phyloP scores from a whole-genome alignment of 2,113 vertebrate genomes.

The Lathamus discolor region DNA sequence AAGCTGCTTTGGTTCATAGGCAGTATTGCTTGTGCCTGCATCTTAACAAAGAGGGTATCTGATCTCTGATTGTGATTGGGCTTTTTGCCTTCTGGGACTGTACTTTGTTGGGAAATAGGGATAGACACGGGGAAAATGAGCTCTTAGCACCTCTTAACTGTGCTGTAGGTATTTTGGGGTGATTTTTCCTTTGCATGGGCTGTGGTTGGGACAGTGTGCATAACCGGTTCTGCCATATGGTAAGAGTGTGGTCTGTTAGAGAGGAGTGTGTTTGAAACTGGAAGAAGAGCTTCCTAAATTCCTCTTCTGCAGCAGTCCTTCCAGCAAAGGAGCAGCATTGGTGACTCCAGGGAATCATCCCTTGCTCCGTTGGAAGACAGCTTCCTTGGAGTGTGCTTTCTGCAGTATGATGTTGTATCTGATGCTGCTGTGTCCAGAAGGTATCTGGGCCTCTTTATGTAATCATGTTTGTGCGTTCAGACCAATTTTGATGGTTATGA shows the following conservation, averaged over 20 bases:
- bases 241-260: neutral
- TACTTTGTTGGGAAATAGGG: neutral
- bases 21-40: neutral
- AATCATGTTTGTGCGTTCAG: constrained; percentile 43
- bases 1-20: neutral
- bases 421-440: neutral
- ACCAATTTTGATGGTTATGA: constrained; percentile 43
- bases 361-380: neutral
- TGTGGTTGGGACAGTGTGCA: neutral
- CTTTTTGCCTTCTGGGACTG: neutral
- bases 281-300: neutral
- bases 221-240: neutral
- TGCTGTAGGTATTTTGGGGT: neutral
- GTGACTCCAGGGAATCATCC: neutral
- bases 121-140: neutral
- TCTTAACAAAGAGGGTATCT: neutral
- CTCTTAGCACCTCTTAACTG: neutral
- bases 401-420: neutral
- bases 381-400: neutral
- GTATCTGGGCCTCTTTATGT: constrained; percentile 28
- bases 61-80: neutral
- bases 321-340: neutral
- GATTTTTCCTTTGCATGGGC: neutral
- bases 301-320: neutral
- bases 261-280: neutral